Conservation (phyloP, 2,113 vertebrate species). For the Mustela lutreola region DNA sequence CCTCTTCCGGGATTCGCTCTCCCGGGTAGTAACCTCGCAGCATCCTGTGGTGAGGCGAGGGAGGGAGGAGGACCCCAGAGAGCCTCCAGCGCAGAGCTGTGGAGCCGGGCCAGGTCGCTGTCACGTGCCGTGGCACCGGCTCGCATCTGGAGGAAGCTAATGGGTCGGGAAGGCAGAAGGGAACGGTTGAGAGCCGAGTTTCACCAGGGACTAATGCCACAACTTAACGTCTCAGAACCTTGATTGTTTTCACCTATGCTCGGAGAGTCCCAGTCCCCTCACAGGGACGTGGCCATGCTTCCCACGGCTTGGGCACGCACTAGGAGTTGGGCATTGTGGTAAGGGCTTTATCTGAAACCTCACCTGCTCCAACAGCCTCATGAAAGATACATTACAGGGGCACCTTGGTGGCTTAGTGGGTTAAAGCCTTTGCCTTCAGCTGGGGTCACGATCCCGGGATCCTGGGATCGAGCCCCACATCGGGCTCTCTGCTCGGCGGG, state of each 20-base stretch:
- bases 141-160: constrained; percentile 14
- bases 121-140: neutral
- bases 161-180: neutral
- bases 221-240: neutral
- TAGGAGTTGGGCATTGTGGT: neutral
- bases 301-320: neutral
- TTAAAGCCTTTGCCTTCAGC: no score
- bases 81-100: constrained; percentile 1
- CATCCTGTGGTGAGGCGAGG: neutral
- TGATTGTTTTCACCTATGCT: neutral
- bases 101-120: neutral
- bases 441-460: no score
- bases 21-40: constrained; percentile 5
- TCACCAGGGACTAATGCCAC: neutral
- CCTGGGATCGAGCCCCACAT: no score
- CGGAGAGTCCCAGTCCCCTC: neutral
- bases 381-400: neutral
- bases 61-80: neutral
- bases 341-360: neutral
- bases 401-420: no score
- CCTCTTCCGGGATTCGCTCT: constrained; percentile 27
- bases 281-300: neutral
- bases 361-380: neutral
- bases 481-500: no score
- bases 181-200: neutral